Percentiles rank a stretch among this genome's conserved stretches.
phyloP scores from a whole-genome alignment of 2,113 vertebrate genomes.

The Antechinus flavipes region DNA sequence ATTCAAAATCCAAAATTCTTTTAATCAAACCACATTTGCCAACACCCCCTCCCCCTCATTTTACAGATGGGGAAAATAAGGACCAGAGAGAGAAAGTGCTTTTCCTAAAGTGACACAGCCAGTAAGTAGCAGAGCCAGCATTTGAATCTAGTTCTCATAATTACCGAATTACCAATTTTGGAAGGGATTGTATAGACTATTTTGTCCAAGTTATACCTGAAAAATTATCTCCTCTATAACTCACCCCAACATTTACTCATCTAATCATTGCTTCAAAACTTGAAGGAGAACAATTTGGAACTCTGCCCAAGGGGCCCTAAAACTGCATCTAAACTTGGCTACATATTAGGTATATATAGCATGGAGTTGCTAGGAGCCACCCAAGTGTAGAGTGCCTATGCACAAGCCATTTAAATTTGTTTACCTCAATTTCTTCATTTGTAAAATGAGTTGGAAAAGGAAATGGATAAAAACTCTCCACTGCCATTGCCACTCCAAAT shows the following conservation, averaged over 20 bases:
- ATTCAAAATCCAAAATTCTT: background rate
- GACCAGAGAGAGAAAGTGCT: background rate
- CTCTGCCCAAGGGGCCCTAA: background rate
- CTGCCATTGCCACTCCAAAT: background rate
- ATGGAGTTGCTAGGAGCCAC: no score
- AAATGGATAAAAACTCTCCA: background rate
- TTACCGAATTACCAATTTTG: background rate
- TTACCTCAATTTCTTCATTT: background rate
- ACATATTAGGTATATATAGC: background rate
- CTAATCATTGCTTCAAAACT: background rate
- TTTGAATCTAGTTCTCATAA: background rate
- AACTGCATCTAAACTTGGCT: background rate
- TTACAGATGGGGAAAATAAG: background rate
- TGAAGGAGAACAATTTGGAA: background rate
- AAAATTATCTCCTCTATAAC: background rate
- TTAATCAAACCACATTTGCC: no score
- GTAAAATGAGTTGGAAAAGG: background rate
- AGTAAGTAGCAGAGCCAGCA: background rate
- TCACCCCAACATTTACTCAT: background rate
- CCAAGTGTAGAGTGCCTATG: background rate
- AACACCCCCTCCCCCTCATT: background rate
- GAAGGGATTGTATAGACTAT: background rate
- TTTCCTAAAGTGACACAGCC: background rate
- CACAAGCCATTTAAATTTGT: background rate
- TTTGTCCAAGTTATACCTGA: background rate